Conservation (phyloP, 2,888 invertebrate genomes). For the Amblyjoppa fuscipennis region DNA sequence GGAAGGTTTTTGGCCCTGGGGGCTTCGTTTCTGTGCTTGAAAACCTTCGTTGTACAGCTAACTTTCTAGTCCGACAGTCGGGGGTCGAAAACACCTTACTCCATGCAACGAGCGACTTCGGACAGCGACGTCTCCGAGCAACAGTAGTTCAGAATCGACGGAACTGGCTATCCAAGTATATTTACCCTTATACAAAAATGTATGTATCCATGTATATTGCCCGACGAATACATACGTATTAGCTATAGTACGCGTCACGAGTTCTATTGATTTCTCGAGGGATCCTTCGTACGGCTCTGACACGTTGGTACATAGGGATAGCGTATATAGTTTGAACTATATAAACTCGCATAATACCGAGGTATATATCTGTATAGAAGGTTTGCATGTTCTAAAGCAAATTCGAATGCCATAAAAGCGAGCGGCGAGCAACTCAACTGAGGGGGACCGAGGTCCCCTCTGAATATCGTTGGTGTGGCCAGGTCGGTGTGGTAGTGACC, state of each 20-base stretch:
- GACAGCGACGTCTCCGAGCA: background rate
- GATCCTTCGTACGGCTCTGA: constrained; percentile 43
- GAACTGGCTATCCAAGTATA: background rate
- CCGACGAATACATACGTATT: background rate
- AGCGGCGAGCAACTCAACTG: constrained; percentile 32
- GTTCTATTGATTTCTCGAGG: constrained; percentile 61
- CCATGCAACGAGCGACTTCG: background rate
- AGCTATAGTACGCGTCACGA: constrained; percentile 29
- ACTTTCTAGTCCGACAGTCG: background rate
- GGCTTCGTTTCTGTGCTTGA: background rate
- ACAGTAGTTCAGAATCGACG: background rate
- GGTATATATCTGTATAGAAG: constrained; percentile 25
- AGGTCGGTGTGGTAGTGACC: constrained; percentile 19
- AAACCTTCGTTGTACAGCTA: background rate
- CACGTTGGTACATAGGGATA: constrained; percentile 13
- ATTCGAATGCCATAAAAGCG: constrained; percentile 66
- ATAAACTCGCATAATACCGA: background rate
- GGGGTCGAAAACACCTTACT: background rate
- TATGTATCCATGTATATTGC: background rate
- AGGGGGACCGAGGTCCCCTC: constrained; percentile 34
- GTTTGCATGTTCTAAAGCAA: constrained; percentile 64
- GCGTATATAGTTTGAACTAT: constrained; percentile 7
- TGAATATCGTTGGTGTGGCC: constrained; percentile 19
- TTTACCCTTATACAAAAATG: background rate
- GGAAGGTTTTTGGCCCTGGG: background rate